Evolutionary conservation across 1,140 invertebrate genomes (phyloP), one percentile per base, ranked within the genome.

Genomic region (Neuroterus valhalla): DNA sequence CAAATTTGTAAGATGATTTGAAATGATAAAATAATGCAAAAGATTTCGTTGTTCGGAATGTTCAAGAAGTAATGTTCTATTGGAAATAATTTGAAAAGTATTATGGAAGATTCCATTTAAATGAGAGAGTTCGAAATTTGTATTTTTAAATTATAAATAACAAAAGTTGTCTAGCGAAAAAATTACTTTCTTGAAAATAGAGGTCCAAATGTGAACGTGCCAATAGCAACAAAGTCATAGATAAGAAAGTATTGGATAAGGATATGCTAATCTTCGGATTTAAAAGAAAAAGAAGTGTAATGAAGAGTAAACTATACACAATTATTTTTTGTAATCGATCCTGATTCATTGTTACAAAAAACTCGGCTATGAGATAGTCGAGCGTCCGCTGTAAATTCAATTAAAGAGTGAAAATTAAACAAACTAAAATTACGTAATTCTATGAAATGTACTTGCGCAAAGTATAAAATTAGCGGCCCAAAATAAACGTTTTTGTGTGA

Each of bases 171-270:
- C 55, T 12, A 62, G 66, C 8, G 66, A 66, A 72, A n/a, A 42
- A 23, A 66, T 43, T 46, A 52, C 38, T 42, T 66, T 72, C 12
- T 68, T 66, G 71, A 72, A 80, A 81, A 81, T 79, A 82, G 84
- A 74, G 86, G 85, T 89, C 87, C 85, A 88, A 88, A 79, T 82
- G 79, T 81, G 77, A 84, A 88, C 83, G 87, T 89, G 87, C 87
- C 87, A 89, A 89, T 82, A 84, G 81, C 74, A 83, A 84, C 70
- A 80, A 76, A 82, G 78, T 83, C 81, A 71, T 85, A 81, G 77
- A 78, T 81, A 83, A 81, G 77, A 68, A 55, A 77, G 70, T 74
- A 72, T 70, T 42, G 52, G 38, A 23, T 71, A 71, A 74, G 17
- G 38, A 14, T 31, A 70, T 43, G 68, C 68, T 71, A 74, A 31